Base-by-base conservation (phyloP, 2,113 vertebrate species). In the Thomomys bottae region DNA sequence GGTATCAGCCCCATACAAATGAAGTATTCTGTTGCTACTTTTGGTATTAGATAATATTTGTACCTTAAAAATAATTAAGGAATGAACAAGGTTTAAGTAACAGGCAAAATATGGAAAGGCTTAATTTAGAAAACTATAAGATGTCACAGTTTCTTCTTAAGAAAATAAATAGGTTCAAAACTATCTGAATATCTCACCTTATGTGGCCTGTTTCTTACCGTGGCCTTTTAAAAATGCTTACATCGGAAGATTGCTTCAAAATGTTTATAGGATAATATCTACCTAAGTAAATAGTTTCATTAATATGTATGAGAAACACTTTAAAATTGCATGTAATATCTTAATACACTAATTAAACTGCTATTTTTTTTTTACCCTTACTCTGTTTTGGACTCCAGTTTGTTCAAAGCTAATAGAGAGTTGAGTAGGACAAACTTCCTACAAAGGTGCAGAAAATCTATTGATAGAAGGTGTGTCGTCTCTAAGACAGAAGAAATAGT, bases 11-110 rank as follows among this genome's bases (percentile, higher is more conserved):
- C 23, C 17, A 70, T 63, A 64, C 84, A 89, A 89, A 71, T 54
- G n/a, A 12, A 87, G 11, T 81, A 77, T 18, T 92, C 23, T 54
- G 10, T 81, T 88, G 49, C 61, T 67, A 61, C 63, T 71, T 26
- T 72, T 87, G n/a, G n/a, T n/a, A n/a, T 68, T 89, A 67, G 79
- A 67, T 84, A 90, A 81, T 73, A 28, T 36, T 83, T 76, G 72
- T 91, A n/a, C 5, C 71, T 86, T 30, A 83, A 68, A 85, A 96
- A 84, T 83, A 86, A 79, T 23, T 77, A 32, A 87, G 38, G 82
- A 89, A 79, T 67, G 83, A 92, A 83, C 64, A 82, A 92, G 26
- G 18, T 34, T 91, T 87, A 87, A 95, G 63, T 92, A 92, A 81
- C 42, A 88, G 20, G 30, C 32, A 93, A 91, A 90, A 87, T 80